These are phyloP conservation scores for Drosophila meridionalis DNA, from an alignment of 2,888 invertebrate species.

Conservation along the genomic window DNA sequence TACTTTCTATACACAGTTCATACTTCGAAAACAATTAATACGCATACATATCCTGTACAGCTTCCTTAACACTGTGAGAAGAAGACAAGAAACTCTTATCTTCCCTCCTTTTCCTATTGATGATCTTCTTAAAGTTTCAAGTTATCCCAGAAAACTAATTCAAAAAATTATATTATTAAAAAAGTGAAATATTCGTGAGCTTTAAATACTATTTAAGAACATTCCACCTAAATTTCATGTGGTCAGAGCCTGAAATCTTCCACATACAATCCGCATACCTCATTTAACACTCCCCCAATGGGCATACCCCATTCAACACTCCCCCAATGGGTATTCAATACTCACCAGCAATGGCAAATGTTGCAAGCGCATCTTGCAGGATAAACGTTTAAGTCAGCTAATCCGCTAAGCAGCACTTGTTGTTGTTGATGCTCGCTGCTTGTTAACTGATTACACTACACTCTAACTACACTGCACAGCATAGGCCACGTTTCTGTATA, in stretches of 20 bases:
- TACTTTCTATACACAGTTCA: too few relatives aligned
- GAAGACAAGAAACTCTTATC: too few relatives aligned
- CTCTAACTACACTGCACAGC: conserved; percentile 39
- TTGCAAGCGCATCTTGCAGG: conserved; percentile 72
- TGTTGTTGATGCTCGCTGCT: neutral
- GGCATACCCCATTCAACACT: neutral
- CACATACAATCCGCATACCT: neutral
- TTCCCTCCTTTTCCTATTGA: too few relatives aligned
- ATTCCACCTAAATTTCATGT: neutral
- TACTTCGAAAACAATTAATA: too few relatives aligned
- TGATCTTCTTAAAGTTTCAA: too few relatives aligned
- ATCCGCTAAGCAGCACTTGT: conserved; percentile 45
- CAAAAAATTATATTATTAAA: too few relatives aligned
- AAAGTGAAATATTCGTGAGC: neutral
- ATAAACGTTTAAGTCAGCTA: conserved; percentile 30
- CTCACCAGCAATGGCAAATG: conserved; percentile 79
- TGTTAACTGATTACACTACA: conserved; percentile 20
- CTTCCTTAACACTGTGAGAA: too few relatives aligned
- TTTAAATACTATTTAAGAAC: neutral
- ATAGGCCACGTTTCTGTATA: conserved; percentile 19
- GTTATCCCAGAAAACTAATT: too few relatives aligned
- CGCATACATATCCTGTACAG: too few relatives aligned
- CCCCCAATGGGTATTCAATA: conserved; percentile 16
- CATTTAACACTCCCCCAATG: neutral
- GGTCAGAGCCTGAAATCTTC: too few relatives aligned